Evolutionary conservation across 2,888 invertebrate genomes (phyloP).

Genomic region (Cataglyphis cursor): DNA sequence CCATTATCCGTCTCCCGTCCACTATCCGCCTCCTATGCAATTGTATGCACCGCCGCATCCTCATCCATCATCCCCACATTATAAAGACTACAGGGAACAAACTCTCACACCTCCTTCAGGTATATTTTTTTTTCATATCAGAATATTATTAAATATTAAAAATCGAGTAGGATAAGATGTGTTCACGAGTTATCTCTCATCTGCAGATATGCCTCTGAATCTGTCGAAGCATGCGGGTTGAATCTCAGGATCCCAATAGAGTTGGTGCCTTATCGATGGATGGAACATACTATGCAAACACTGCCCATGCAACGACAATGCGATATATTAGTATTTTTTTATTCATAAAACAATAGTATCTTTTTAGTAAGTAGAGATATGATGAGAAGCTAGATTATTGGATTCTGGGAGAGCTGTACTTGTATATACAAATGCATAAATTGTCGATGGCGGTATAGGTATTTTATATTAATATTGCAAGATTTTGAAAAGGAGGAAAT

Average conservation of each 20-base stretch:
- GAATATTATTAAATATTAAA: background rate
- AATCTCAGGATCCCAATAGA: constrained; percentile 86
- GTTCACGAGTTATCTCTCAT: constrained; percentile 67
- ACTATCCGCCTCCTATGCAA: constrained; percentile 86
- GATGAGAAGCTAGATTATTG: constrained; percentile 71
- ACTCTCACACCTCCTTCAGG: constrained; percentile 86
- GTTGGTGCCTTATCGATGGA: constrained; percentile 83
- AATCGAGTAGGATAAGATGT: background rate
- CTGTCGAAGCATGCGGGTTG: constrained; percentile 94
- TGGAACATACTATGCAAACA: constrained; percentile 82
- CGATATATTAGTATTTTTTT: constrained; percentile 86
- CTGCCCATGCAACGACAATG: constrained; percentile 87
- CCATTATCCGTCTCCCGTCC: constrained; percentile 87
- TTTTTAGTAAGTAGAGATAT: constrained; percentile 80
- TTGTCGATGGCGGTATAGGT: constrained; percentile 79
- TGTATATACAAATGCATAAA: constrained; percentile 84
- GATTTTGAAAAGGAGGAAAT: constrained; percentile 71
- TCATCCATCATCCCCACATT: constrained; percentile 84
- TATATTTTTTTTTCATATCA: constrained; percentile 63
- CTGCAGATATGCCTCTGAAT: constrained; percentile 96
- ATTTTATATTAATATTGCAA: constrained; percentile 80
- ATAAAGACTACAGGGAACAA: constrained; percentile 86
- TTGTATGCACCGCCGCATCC: constrained; percentile 85
- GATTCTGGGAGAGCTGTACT: constrained; percentile 80
- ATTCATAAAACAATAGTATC: constrained; percentile 82